Percentiles rank a stretch among this genome's conserved stretches.
Evolutionary conservation across 2,888 invertebrate genomes (phyloP).

Genomic region (Coecobrya sp.): DNA sequence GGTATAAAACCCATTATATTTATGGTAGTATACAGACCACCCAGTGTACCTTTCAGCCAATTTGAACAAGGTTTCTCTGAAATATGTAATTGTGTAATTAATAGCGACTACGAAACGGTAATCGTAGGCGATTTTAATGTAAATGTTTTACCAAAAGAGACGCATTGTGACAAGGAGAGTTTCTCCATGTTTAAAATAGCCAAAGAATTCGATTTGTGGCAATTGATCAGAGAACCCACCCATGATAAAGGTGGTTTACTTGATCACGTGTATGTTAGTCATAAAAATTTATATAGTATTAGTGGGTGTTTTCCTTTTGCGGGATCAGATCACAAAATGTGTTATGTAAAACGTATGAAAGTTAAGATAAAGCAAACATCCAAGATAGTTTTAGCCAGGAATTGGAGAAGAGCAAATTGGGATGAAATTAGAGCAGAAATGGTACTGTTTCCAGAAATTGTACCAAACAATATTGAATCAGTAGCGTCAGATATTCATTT

Average conservation of each 20-base stretch:
- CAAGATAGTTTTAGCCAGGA: not conserved
- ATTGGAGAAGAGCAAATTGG: too few relatives aligned
- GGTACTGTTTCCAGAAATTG: too few relatives aligned
- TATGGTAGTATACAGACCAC: not conserved
- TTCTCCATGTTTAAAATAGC: too few relatives aligned
- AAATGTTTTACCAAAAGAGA: not conserved
- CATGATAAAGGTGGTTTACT: slow-evolving; percentile 30
- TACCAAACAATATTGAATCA: too few relatives aligned
- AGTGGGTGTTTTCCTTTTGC: not conserved
- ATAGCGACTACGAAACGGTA: not conserved
- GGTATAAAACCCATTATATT: not conserved
- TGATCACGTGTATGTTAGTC: slow-evolving; percentile 20
- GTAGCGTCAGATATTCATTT: too few relatives aligned
- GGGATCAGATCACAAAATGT: not conserved
- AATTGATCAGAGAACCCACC: not conserved
- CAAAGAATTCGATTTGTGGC: slow-evolving; percentile 19
- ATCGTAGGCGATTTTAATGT: not conserved
- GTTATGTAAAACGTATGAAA: too few relatives aligned
- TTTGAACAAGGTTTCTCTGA: too few relatives aligned
- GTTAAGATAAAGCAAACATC: too few relatives aligned
- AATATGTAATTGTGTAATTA: not conserved
- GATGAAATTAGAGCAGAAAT: too few relatives aligned
- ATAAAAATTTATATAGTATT: not conserved
- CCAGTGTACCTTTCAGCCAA: not conserved
- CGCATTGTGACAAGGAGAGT: too few relatives aligned